Evolutionary conservation across 2,888 invertebrate species (phyloP).

Genomic region (Smittia sp.): DNA sequence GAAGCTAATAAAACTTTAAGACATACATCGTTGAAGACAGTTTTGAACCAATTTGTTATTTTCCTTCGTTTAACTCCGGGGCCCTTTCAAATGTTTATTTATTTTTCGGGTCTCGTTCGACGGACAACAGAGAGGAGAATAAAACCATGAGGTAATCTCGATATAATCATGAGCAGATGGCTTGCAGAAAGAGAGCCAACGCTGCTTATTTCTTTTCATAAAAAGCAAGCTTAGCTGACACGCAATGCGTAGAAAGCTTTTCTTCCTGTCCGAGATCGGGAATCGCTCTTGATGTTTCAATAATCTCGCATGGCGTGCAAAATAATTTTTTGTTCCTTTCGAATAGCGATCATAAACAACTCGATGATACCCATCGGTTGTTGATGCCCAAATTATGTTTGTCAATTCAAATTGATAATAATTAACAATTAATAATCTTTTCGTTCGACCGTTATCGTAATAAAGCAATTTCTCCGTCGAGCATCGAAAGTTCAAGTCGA

Average conservation of each 20-base stretch:
- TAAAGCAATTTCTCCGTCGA: slow-evolving; percentile 29
- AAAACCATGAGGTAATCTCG: slow-evolving; percentile 33
- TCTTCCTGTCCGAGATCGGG: background rate
- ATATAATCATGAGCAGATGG: slow-evolving; percentile 40
- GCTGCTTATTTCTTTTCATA: background rate
- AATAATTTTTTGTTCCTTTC: background rate
- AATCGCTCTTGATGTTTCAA: background rate
- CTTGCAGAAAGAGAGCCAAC: background rate
- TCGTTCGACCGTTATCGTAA: background rate
- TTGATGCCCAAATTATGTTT: background rate
- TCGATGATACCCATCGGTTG: background rate
- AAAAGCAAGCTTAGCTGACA: background rate
- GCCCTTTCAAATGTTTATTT: background rate
- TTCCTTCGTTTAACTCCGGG: background rate
- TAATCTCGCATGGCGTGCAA: slow-evolving; percentile 31
- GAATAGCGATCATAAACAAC: background rate
- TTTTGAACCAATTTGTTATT: slow-evolving; percentile 32
- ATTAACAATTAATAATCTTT: background rate
- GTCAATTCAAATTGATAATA: slow-evolving; percentile 4
- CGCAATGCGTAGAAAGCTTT: slow-evolving; percentile 28
- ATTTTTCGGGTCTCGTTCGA: background rate
- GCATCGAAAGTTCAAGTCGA: background rate
- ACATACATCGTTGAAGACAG: slow-evolving; percentile 3
- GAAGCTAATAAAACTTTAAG: slow-evolving; percentile 3
- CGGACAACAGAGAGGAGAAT: slow-evolving; percentile 1